phyloP scores from a whole-genome alignment of 2,888 invertebrate species.

The Drosophila mulleri region DNA sequence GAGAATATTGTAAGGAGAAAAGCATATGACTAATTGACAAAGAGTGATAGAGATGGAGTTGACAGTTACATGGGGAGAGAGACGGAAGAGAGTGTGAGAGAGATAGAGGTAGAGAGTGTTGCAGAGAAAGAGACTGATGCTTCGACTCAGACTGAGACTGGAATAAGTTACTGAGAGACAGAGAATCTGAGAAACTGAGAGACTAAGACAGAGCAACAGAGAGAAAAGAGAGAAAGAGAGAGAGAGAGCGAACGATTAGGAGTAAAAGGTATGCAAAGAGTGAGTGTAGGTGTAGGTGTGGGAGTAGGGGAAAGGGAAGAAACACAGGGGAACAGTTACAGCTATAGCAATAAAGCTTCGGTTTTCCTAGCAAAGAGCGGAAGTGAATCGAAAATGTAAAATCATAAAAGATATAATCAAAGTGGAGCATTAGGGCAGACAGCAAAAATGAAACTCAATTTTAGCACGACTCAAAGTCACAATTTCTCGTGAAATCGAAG shows the following conservation, averaged over 20 bases:
- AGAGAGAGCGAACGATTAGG: too few relatives aligned
- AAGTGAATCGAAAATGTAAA: too few relatives aligned
- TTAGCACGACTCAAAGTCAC: too few relatives aligned
- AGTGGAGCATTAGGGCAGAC: too few relatives aligned
- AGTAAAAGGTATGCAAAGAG: too few relatives aligned
- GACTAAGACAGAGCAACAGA: too few relatives aligned
- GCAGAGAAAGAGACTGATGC: not conserved
- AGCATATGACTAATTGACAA: conserved; percentile 12
- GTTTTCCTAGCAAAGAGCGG: too few relatives aligned
- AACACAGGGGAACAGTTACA: too few relatives aligned
- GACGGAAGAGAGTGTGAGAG: not conserved
- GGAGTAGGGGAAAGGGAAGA: too few relatives aligned
- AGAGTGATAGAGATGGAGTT: not conserved
- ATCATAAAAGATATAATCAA: too few relatives aligned
- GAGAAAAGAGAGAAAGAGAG: not conserved
- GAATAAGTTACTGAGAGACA: not conserved
- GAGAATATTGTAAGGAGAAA: conserved; percentile 24
- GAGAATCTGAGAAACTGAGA: not conserved
- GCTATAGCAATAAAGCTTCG: too few relatives aligned
- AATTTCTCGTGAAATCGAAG: not conserved
- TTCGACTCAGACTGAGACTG: not conserved
- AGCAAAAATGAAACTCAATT: not conserved
- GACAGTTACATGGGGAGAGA: accelerated
- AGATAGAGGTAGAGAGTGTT: not conserved
- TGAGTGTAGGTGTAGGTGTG: too few relatives aligned